A percentile compares a stretch with the other conserved stretches of the same genome.
Conservation (phyloP, 2,888 invertebrate species). For the Pristionchus exspectatus region DNA sequence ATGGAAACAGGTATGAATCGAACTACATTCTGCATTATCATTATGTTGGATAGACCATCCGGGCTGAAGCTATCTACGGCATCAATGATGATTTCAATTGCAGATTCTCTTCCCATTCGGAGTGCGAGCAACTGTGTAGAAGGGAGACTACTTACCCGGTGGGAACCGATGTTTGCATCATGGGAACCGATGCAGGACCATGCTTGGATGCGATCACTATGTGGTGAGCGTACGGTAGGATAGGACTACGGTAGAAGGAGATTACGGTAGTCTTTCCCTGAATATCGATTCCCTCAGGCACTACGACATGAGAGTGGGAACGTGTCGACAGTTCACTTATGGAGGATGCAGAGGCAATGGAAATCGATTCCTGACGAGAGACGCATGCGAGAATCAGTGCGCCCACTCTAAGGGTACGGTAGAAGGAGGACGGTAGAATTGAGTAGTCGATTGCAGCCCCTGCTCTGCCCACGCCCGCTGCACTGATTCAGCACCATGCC, state of each 20-base stretch:
- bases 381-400: conserved; percentile 62
- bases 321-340: conserved; percentile 74
- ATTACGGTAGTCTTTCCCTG: not conserved
- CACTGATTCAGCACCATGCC: conserved; percentile 16
- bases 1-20: conserved; percentile 71
- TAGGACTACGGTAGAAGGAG: not conserved
- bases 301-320: conserved; percentile 44
- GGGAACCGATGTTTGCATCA: conserved; percentile 58
- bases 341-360: conserved; percentile 77
- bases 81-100: not conserved
- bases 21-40: not conserved
- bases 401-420: not conserved
- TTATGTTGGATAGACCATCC: not conserved
- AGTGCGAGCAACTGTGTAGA: conserved; percentile 74
- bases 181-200: conserved; percentile 72
- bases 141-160: conserved; percentile 59
- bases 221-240: conserved; percentile 68
- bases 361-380: conserved; percentile 63
- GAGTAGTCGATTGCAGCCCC: conserved; percentile 26
- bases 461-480: conserved; percentile 47
- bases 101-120: conserved; percentile 70
- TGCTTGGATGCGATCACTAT: conserved; percentile 74
- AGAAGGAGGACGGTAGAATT: not conserved
- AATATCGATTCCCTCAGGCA: conserved; percentile 12
- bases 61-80: not conserved